Conservation (phyloP, 2,888 invertebrate species). For the Hirtodrosophila histrioides region DNA sequence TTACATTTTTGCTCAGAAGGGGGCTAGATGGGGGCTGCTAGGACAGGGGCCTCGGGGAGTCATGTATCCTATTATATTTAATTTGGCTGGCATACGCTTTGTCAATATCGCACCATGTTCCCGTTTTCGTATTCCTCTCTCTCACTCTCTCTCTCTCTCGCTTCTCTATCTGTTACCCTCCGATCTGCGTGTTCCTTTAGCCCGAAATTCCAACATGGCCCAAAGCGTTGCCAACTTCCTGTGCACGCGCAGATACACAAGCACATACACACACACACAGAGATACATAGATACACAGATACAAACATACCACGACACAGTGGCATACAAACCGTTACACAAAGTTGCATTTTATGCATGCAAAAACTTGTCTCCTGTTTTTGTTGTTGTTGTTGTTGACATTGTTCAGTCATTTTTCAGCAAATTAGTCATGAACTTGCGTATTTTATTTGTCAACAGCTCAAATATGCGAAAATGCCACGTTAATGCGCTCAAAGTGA, state of each 20-base stretch:
- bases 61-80: slow-evolving; percentile 67
- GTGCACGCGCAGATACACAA: slow-evolving; percentile 28
- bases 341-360: slow-evolving; percentile 59
- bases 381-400: slow-evolving; percentile 45
- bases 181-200: slow-evolving; percentile 33
- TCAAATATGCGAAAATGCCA: slow-evolving; percentile 30
- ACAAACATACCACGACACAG: slow-evolving; percentile 25
- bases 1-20: background rate
- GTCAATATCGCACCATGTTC: slow-evolving; percentile 63
- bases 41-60: background rate
- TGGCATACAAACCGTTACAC: slow-evolving; percentile 41
- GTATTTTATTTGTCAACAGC: slow-evolving; percentile 55
- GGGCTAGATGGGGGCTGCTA: background rate
- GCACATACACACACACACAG: slow-evolving; percentile 6
- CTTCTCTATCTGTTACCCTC: slow-evolving; percentile 10
- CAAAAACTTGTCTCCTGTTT: slow-evolving; percentile 36
- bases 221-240: slow-evolving; percentile 74
- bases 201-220: slow-evolving; percentile 65
- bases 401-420: slow-evolving; percentile 60
- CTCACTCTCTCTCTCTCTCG: slow-evolving; percentile 1
- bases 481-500: slow-evolving; percentile 40
- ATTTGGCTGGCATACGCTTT: slow-evolving; percentile 73
- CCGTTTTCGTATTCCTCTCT: background rate
- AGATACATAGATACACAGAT: slow-evolving; percentile 4
- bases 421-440: slow-evolving; percentile 72